Conservation (phyloP, 2,888 invertebrate genomes). For the Zootermopsis nevadensis region DNA sequence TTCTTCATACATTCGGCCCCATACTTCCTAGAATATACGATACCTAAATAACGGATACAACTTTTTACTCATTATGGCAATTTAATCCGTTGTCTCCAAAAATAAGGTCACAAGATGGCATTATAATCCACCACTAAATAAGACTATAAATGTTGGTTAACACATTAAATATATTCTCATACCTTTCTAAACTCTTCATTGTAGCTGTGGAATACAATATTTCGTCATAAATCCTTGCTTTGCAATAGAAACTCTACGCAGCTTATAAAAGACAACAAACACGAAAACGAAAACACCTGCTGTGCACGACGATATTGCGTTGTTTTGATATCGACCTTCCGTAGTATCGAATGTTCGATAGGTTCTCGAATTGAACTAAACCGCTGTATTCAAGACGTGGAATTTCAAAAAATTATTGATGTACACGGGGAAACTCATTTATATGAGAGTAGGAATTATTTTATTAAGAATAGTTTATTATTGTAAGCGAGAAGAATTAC, state of each 20-base stretch:
- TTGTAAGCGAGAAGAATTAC: too few relatives aligned
- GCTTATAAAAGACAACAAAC: constrained; percentile 54
- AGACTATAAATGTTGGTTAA: constrained; percentile 5
- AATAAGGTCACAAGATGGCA: constrained; percentile 55
- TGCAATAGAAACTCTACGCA: constrained; percentile 42
- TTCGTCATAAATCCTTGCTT: constrained; percentile 48
- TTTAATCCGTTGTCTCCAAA: constrained; percentile 50
- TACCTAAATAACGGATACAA: constrained; percentile 22
- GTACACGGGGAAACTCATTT: background rate
- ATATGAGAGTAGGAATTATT: too few relatives aligned
- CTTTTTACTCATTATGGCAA: constrained; percentile 43
- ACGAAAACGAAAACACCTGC: constrained; percentile 55
- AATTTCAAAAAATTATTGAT: too few relatives aligned
- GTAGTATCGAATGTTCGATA: background rate
- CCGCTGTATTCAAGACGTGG: background rate
- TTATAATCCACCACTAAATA: constrained; percentile 49
- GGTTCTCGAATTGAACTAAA: background rate
- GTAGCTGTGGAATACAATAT: constrained; percentile 38
- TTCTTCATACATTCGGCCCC: background rate
- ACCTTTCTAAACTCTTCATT: constrained; percentile 48
- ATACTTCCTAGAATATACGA: background rate
- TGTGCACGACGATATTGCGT: constrained; percentile 54
- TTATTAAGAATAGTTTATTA: too few relatives aligned
- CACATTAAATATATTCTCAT: constrained; percentile 19
- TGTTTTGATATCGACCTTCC: constrained; percentile 48